Percentiles rank a stretch among this genome's conserved stretches.
Evolutionary conservation across 1,140 invertebrate genomes (phyloP).

Genomic region (Hypothenemus hampei): DNA sequence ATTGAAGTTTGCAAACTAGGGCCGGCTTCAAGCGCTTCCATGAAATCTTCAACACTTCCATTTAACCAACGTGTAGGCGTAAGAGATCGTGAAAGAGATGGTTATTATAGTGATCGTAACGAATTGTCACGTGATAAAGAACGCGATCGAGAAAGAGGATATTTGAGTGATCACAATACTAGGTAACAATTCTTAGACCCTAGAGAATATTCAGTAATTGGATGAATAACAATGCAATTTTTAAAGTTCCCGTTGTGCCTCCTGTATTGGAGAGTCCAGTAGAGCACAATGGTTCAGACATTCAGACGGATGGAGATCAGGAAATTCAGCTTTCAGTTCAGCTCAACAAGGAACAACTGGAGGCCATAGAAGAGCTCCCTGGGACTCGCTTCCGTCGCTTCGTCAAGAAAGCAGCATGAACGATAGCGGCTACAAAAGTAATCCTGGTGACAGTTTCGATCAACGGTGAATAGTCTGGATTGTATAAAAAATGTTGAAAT

Average conservation of each 20-base stretch:
- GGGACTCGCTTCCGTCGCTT: slow-evolving; percentile 78
- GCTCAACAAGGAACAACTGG: slow-evolving; percentile 45
- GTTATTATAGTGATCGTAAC: slow-evolving; percentile 83
- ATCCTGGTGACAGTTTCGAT: slow-evolving; percentile 77
- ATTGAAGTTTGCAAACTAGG: slow-evolving; percentile 33
- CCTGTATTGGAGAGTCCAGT: slow-evolving; percentile 78
- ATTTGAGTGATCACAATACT: slow-evolving; percentile 80
- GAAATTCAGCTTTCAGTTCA: slow-evolving; percentile 64
- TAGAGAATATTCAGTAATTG: neutral
- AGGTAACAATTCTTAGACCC: slow-evolving; percentile 49
- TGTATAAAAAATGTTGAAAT: neutral
- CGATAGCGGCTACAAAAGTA: slow-evolving; percentile 80
- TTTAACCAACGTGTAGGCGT: slow-evolving; percentile 59
- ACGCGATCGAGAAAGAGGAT: slow-evolving; percentile 66
- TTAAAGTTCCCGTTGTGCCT: slow-evolving; percentile 61
- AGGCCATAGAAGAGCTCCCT: slow-evolving; percentile 67
- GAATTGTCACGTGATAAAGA: slow-evolving; percentile 69
- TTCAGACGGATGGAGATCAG: slow-evolving; percentile 80
- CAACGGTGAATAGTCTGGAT: slow-evolving; percentile 48
- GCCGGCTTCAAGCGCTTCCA: slow-evolving; percentile 50
- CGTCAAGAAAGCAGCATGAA: slow-evolving; percentile 75
- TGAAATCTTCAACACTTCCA: slow-evolving; percentile 72
- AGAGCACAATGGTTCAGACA: slow-evolving; percentile 81
- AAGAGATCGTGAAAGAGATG: slow-evolving; percentile 66
- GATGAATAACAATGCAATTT: neutral